Evolutionary conservation across 2,113 vertebrate species (phyloP), one percentile per base, ranked within the genome.

Genomic region (Rhabdomys dilectus): DNA sequence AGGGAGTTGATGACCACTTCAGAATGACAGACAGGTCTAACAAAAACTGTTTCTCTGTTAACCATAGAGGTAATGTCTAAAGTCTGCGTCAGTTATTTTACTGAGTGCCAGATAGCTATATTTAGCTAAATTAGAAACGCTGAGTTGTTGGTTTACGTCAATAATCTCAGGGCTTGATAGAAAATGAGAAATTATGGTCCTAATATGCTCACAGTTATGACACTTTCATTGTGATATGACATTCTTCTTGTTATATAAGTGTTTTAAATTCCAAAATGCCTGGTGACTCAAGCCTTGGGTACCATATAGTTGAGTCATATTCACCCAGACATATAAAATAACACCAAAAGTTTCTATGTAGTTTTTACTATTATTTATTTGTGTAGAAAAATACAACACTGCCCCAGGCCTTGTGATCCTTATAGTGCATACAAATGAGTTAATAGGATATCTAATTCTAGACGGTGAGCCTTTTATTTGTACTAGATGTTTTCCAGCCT

Each of bases 151-250:
- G 2, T 68, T 84, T 95, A 11, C 81, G 91, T 86, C 85, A 64
- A 88, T 39, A 64, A 80, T 76, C 39, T 51, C 16, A 80, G 19
- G 4, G 36, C 84, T 97, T 93, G 60, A 58, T 48, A 85, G 21
- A 93, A 96, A 93, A 81, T 90, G 64, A 96, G 60, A 91, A 62
- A 91, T 94, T 42, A 82, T 42, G 58, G 3, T 56, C 17, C 17
- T 56, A n/a, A 76, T 31, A 78, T 58, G 17, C 42, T 78, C 0
- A 36, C 36, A 26, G 36, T 5, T 62, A 16, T 90, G 87, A 2
- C 31, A 21, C 66, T 53, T 84, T 77, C 7, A 92, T 26, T 80
- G 84, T 92, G 51, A 26, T 62, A 48, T 6, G 88, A 1, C 53
- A 5, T 77, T 56, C 12, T 72, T 51, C 31, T 58, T 26, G 45